These are phyloP conservation scores for Rhegmatorhina hoffmannsi DNA, from an alignment of 2,113 vertebrate species.

Conservation along the genomic window DNA sequence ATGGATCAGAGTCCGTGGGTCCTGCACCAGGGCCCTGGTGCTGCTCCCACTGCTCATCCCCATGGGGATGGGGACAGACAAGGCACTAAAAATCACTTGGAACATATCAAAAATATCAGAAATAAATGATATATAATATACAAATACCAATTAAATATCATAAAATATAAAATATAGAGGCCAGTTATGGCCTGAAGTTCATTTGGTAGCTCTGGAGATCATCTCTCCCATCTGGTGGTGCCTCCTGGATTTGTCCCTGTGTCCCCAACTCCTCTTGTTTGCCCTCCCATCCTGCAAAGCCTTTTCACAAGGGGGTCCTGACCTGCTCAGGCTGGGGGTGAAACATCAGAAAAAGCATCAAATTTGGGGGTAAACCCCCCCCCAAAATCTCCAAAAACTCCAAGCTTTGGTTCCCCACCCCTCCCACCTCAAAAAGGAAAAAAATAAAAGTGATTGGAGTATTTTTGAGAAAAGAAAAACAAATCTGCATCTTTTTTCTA, in stretches of 20 bases:
- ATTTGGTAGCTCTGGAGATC: neutral
- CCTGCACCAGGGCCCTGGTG: neutral
- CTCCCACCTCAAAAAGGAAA: no score
- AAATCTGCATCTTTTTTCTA: neutral
- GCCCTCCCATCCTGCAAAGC: accelerated
- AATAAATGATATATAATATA: neutral
- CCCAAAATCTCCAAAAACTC: neutral
- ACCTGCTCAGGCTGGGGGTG: accelerated
- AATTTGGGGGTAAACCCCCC: neutral
- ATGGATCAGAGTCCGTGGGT: accelerated
- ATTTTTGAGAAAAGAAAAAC: neutral
- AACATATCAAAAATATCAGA: neutral
- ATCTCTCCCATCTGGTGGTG: neutral
- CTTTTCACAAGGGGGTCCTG: neutral
- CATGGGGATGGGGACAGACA: neutral
- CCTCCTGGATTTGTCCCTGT: accelerated
- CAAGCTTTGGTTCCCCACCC: neutral
- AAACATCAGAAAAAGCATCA: neutral
- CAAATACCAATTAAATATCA: no score
- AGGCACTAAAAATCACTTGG: neutral
- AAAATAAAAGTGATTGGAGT: neutral
- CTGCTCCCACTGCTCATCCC: neutral
- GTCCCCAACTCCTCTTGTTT: neutral
- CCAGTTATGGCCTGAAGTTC: neutral
- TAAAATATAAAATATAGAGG: neutral